Evolutionary conservation across 2,113 vertebrate genomes (phyloP).

Genomic region (Ictidomys tridecemlineatus): DNA sequence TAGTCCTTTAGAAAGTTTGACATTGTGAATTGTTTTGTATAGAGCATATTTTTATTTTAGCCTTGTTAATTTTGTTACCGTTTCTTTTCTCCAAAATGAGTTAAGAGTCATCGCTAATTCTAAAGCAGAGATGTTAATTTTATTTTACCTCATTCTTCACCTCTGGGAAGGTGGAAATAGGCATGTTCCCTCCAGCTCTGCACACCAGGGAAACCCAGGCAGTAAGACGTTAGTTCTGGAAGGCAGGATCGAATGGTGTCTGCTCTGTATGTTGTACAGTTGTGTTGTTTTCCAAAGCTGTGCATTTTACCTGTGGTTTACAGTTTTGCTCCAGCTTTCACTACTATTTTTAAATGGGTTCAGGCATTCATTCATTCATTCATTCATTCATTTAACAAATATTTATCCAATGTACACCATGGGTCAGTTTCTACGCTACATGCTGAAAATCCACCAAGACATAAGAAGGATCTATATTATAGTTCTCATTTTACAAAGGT

Average conservation of each 20-base stretch:
- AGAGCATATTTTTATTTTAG: background rate
- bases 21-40: background rate
- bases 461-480: background rate
- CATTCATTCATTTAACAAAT: background rate
- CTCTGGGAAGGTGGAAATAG: background rate
- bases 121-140: background rate
- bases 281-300: background rate
- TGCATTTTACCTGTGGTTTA: background rate
- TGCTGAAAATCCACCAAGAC: background rate
- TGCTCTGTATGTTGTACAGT: background rate
- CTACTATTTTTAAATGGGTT: background rate
- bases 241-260: background rate
- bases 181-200: background rate
- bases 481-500: background rate
- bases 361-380: background rate
- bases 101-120: background rate
- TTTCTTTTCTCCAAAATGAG: background rate
- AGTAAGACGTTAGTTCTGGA: background rate
- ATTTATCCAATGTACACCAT: background rate
- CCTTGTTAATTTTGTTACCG: background rate
- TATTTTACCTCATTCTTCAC: background rate
- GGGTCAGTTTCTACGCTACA: background rate
- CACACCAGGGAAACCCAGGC: fast-evolving
- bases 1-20: background rate
- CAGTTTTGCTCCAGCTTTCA: background rate